Evolutionary conservation across 2,888 invertebrate genomes (phyloP).

Genomic region (Tiphia femorata): DNA sequence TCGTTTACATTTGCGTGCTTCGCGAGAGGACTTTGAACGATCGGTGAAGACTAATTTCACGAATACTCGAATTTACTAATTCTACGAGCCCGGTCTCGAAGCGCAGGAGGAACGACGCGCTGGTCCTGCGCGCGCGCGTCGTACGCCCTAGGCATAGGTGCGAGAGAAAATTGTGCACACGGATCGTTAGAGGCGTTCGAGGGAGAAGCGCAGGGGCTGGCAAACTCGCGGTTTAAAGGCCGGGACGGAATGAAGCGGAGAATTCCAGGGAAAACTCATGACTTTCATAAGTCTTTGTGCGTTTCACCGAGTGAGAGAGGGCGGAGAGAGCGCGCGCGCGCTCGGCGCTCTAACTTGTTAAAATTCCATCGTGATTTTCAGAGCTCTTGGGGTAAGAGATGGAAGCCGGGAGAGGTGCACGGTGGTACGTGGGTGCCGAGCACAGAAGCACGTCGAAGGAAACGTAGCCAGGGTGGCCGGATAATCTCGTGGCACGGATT

Average conservation of each 20-base stretch:
- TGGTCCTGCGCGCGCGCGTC: too few species aligned
- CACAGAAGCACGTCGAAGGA: slow-evolving; percentile 31
- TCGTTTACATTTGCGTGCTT: too few species aligned
- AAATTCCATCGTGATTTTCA: slow-evolving; percentile 45
- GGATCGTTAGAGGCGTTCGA: slow-evolving; percentile 12
- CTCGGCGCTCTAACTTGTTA: slow-evolving; percentile 42
- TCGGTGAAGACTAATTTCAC: too few species aligned
- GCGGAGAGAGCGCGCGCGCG: too few species aligned
- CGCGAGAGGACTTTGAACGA: too few species aligned
- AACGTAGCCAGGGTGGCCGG: slow-evolving; percentile 35
- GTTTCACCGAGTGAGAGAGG: slow-evolving; percentile 14
- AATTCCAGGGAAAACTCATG: slow-evolving; percentile 23
- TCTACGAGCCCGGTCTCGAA: too few species aligned
- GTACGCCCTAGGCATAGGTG: too few species aligned
- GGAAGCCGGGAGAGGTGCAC: too few species aligned
- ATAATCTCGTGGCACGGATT: slow-evolving; percentile 50
- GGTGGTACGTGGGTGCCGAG: too few species aligned
- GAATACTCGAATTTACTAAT: too few species aligned
- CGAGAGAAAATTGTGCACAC: slow-evolving; percentile 1
- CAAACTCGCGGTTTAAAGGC: slow-evolving; percentile 8
- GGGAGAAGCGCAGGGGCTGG: too few species aligned
- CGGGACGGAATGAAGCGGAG: slow-evolving; percentile 5
- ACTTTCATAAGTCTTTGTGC: slow-evolving; percentile 39
- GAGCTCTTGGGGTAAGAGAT: slow-evolving; percentile 17
- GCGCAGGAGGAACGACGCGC: too few species aligned